Evolutionary conservation across 2,113 vertebrate species (phyloP).

Genomic region (Tenebrosternarchus preto): DNA sequence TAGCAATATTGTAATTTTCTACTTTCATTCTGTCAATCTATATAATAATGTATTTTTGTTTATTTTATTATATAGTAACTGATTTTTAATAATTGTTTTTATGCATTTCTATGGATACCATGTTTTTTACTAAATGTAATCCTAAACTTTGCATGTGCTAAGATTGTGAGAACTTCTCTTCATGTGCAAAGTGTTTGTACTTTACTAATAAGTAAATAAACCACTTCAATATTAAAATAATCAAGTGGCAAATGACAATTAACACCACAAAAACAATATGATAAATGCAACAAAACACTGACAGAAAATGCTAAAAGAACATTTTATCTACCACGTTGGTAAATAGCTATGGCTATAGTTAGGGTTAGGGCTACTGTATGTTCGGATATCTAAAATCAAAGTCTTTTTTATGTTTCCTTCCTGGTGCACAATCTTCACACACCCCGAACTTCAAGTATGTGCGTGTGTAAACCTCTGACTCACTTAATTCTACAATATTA

Average conservation of each 20-base stretch:
- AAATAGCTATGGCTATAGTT: neutral
- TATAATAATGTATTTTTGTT: neutral
- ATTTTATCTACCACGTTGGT: neutral
- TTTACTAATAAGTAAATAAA: too few relatives aligned
- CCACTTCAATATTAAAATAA: too few relatives aligned
- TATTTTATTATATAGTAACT: neutral
- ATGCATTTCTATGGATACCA: neutral
- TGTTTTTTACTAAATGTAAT: neutral
- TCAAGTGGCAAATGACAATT: neutral
- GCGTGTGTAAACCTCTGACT: slow-evolving; percentile 10
- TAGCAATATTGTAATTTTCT: neutral
- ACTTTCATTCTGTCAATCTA: too few relatives aligned
- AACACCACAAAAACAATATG: neutral
- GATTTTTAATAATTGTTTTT: neutral
- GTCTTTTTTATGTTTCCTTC: slow-evolving; percentile 3
- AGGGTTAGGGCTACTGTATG: too few relatives aligned
- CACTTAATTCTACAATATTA: neutral
- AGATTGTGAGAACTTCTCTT: too few relatives aligned
- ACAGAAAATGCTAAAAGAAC: neutral
- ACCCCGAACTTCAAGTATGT: slow-evolving; percentile 8
- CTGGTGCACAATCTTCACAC: neutral
- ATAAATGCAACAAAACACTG: neutral
- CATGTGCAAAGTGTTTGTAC: too few relatives aligned
- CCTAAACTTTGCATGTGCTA: neutral
- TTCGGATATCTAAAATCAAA: neutral